Base-by-base conservation (phyloP, 2,113 vertebrate genomes). In the Damaliscus lunatus region DNA sequence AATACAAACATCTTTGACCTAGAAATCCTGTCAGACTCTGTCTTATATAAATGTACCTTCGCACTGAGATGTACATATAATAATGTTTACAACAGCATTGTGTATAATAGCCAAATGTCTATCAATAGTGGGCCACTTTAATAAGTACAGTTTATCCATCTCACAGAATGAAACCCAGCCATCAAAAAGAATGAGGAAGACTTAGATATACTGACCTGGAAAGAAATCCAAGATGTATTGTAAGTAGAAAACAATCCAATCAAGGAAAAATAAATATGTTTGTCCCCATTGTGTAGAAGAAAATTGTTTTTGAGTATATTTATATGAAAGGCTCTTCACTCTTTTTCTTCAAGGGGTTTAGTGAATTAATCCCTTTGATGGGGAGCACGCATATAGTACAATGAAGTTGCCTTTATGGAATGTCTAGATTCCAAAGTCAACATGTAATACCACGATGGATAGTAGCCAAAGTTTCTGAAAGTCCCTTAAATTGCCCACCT, bases 151-250 rank as follows among this genome's bases (percentile, higher is more conserved):
- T 57, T 36, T 21, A 91, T 31, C 43, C 52, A 86, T 46, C 31
- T 53, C 36, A 71, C 23, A 6, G 55, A 95, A 84, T 87, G 21
- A 95, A 94, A 91, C 14, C 71, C 31, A 93, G 25, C 13, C 71
- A 96, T 77, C 74, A 93, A 92, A 95, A 71, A 50, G 19, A 92
- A 85, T 31, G 9, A 93, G 4, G 19, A 33, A 94, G 23, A 92
- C 33, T 93, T 67, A 95, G 19, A 88, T 6, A 90, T n/a, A 97
- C 62, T 90, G 23, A 95, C 90, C 88, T 94, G 71, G 57, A 97
- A 85, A 96, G 52, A 93, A 52, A 95, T 55, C 62, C 40, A 93
- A 91, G 53, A 62, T 64, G 8, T 74, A 88, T 46, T 81, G 10
- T 55, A 95, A 86, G 55, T 1, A 80, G 33, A 4, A 77, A 80